A percentile compares a stretch with the other conserved stretches of the same genome.
Conservation (phyloP, 2,888 invertebrate genomes). For the Pterostichus madidus region DNA sequence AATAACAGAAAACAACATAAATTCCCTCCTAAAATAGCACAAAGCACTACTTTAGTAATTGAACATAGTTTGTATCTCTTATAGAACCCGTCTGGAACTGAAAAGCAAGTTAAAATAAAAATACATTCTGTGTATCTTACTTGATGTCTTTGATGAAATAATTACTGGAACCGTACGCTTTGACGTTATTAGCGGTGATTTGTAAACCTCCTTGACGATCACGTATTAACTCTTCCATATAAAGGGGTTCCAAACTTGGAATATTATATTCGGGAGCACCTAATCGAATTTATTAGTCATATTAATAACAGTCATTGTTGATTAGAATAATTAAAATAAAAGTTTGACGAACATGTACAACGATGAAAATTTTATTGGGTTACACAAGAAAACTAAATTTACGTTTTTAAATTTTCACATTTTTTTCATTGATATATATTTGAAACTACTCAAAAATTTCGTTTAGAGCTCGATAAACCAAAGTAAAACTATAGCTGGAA, state of each 20-base stretch:
- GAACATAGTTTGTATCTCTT: conserved; percentile 13
- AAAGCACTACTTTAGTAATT: no score
- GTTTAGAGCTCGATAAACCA: no score
- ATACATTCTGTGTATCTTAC: conserved; percentile 74
- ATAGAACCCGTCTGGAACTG: no score
- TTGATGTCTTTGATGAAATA: conserved; percentile 77
- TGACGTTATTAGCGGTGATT: conserved; percentile 77
- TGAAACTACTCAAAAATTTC: no score
- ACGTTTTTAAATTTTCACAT: no score
- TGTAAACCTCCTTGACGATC: conserved; percentile 77
- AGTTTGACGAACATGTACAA: no score
- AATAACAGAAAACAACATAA: no score
- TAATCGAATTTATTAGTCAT: conserved; percentile 66
- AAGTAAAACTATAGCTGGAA: no score
- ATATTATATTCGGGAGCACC: conserved; percentile 80
- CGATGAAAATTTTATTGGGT: no score
- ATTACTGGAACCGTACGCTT: conserved; percentile 79
- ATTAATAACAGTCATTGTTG: neutral
- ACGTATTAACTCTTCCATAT: conserved; percentile 78
- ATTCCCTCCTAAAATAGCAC: no score
- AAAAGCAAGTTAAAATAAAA: neutral
- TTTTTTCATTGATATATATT: no score
- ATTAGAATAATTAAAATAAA: neutral
- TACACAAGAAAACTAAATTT: no score
- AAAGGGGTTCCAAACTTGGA: conserved; percentile 80